Base-by-base conservation (phyloP, 2,888 invertebrate genomes). In the Lymantria dispar region DNA sequence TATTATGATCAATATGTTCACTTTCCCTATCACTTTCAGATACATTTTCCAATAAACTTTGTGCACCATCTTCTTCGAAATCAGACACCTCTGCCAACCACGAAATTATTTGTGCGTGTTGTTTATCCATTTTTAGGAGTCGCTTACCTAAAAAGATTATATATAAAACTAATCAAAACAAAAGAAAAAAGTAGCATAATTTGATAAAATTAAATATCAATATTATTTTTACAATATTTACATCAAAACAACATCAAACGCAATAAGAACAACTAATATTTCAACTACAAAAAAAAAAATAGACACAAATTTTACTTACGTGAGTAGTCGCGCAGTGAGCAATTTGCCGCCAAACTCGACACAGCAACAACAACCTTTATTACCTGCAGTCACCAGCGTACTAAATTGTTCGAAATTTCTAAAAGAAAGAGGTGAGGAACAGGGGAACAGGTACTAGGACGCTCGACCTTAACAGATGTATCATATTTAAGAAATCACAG, bases 261-360 rank as follows among this genome's bases (percentile, higher is more conserved):
- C n/a, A 3, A 3, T 38, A n/a, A 38, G 11, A n/a, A 38, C 38
- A 3, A 8, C 8, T 38, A 38, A 38, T n/a, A 38, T 38, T 36
- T 36, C 36, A 36, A 36, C 36, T 5, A 36, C 11, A 2, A 1
- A 11, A 36, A 36, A 36, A 36, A 36, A 9, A 22, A 11, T 5
- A 41, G 10, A 14, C 42, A 22, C 5, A 42, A 42, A 42, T 9
- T 43, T 43, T 33, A 43, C 43, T 43, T 43, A 43, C 43, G 43
- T 43, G 13, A 43, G 43, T 43, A 36, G 48, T 36, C 48, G 48
- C 48, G 38, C 48, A 13, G 30, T 48, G 43, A 48, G 48, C 48
- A 48, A 43, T 48, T 47, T 47, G 47, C 47, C 42, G 47, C 36
- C 47, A 29, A 13, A 31, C 13, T 31, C 8, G 31, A 47, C 47